Base-by-base conservation (phyloP, 2,113 vertebrate genomes). In the Rhabdomys dilectus region DNA sequence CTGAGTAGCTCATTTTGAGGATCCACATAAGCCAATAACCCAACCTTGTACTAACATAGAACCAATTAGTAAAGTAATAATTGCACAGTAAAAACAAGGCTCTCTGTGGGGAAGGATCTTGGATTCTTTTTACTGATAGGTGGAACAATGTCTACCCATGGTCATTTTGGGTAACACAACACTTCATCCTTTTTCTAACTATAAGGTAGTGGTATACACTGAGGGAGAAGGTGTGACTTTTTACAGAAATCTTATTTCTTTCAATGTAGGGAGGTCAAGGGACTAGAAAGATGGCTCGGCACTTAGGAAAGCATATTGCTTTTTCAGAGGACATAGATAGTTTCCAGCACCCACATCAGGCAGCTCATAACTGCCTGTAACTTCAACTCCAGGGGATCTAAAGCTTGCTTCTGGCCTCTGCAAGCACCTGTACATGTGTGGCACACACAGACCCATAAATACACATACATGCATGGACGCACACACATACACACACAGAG, bases 51-150 rank as follows among this genome's bases (percentile, higher is more conserved):
- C 96, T 97, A 88, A 97, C 98, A 97, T 58, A 72, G 95, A 95
- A 98, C 94, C 88, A 94, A 88, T 96, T 98, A 98, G 97, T 96
- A 75, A 91, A 94, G 93, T 94, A 97, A 97, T 97, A 96, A 98
- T 96, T 96, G 80, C 53, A 22, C 22, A 94, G 96, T 16, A 77
- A 72, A 78, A 94, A 92, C 34, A 60, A 39, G 56, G 77, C 77
- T 95, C 94, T 97, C 97, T 93, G 12, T 95, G 24, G 73, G 92
- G 51, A 94, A 97, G 97, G 90, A 86, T 42, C 93, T 95, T 76
- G 8, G 95, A 94, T 97, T 97, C 98, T 96, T 93, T 29, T 4
- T 91, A 97, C 96, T 97, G 95, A 94, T 81, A 31, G 87, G 12
- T 5, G 82, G 73, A 82, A 85, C 60, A 51, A 70, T 51, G 42